Base-by-base conservation (phyloP, 2,888 invertebrate species). In the Rhimphoctona megacephalus region DNA sequence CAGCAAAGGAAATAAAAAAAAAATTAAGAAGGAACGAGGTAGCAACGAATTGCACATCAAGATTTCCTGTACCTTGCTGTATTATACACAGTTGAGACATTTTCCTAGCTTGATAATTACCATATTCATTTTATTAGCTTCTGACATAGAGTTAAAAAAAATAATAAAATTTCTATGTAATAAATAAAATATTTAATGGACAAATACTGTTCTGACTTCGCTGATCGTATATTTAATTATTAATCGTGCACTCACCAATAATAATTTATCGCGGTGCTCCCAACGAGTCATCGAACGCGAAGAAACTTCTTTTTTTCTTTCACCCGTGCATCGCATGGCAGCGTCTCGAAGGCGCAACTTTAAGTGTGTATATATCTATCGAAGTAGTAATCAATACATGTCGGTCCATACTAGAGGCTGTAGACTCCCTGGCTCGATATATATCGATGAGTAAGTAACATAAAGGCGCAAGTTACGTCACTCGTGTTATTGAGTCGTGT, bases 321-420 rank as follows among this genome's bases (percentile, higher is more conserved):
- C 70, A 49, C 49, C 70, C 74, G 69, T 25, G 66, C 52, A 69
- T 33, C 54, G 52, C 76, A 36, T 83, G 81, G 85, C 69, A 81
- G 67, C 85, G 85, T 87, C 88, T 85, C 80, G 87, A 86, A 84
- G 69, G 67, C 61, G 57, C 86, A 73, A 22, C 61, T 76, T 22
- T 46, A 22, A 81, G 74, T 70, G 72, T 73, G 67, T 17, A 33
- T 81, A 81, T 86, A 79, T 81, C 88, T 83, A 87, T 86, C 81
- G 36, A 86, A 88, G 90, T 89, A 87, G 91, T 90, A 91, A 92
- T 92, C 92, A 90, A 92, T 92, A 92, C 91, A 91, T 89, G 90
- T 91, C 83, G 81, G 90, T 91, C 91, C 90, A 54, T 54, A 89
- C 90, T 89, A 88, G 90, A 83, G 54, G 39, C 70, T 80, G 33